Evolutionary conservation across 2,797 vertebrate species (phyloP), one percentile per base, ranked within the genome.

Genomic region (Pangasius krempfi): DNA sequence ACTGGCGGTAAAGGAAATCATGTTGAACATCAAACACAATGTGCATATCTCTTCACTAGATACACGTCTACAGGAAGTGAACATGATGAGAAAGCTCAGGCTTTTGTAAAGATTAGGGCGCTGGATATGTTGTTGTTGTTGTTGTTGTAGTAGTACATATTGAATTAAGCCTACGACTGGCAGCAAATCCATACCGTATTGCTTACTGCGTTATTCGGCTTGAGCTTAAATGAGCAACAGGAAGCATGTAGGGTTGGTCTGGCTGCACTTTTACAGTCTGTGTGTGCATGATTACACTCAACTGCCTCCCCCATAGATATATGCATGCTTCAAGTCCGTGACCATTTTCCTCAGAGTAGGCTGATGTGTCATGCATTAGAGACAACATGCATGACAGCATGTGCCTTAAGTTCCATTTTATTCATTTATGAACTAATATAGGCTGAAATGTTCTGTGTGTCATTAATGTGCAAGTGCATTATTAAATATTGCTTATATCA

Each of bases 181-280:
- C 79, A 76, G 80, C 9, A 86, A 60, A 68, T 64, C 76, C 68
- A 56, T 18, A 87, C 50, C 47, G 58, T 27, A 40, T 60, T 68
- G 37, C 58, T 56, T 84, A 37, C 84, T 62, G 73, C 84, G 40
- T 40, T 60, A 60, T 40, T 62, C 12, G 6, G 7, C 76, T 86
- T 75, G 64, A 30, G 62, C 10, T 64, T 54, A 40, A 79, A 27
- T 12, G 5, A 89, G 68, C 84, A 88, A 89, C 80, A 89, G 87
- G 87, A 89, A 90, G 76, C 87, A 78, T 18, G 79, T 22, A 86
- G 79, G 73, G 84, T 37, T 89, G 84, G 88, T 73, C 84, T 73
- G 16, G 54, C 80, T 68, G 80, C 80, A 64, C 58, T 62, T 44
- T 82, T 44, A 82, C 25, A 82, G 13, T 62, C 1, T 44, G 80